phyloP scores from a whole-genome alignment of 2,113 vertebrate genomes.

The Pantherophis guttatus region DNA sequence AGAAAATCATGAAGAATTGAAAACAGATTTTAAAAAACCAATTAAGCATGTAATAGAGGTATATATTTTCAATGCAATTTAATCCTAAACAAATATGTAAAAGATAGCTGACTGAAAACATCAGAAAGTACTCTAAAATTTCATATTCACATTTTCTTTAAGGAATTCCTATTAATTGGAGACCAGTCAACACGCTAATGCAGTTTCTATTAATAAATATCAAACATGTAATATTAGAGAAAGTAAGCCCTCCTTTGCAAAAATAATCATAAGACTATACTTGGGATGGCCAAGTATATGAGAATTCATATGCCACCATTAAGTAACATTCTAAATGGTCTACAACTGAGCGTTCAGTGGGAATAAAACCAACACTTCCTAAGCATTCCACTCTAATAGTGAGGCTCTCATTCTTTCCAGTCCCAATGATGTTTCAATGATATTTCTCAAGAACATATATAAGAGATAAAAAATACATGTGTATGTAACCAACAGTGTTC shows the following conservation, averaged over 20 bases:
- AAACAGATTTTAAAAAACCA: no score
- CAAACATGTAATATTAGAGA: constrained; percentile 46
- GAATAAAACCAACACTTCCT: neutral
- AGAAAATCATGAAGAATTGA: constrained; percentile 20
- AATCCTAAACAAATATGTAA: neutral
- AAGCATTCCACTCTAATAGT: neutral
- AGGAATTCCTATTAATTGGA: constrained; percentile 58
- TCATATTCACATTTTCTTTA: constrained; percentile 46
- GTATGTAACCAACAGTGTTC: neutral
- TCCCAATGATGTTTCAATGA: neutral
- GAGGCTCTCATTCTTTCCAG: neutral
- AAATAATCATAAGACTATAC: neutral
- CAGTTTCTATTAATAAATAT: constrained; percentile 56
- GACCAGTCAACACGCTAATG: constrained; percentile 36
- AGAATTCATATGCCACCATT: neutral
- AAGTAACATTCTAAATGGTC: neutral
- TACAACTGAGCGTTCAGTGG: neutral
- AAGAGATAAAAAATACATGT: neutral
- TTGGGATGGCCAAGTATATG: neutral
- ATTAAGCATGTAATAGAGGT: neutral
- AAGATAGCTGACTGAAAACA: neutral
- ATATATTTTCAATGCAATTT: neutral
- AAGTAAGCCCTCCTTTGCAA: neutral
- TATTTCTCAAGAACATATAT: neutral
- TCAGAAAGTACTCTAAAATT: constrained; percentile 32